A percentile compares a stretch with the other conserved stretches of the same genome.
phyloP scores from a whole-genome alignment of 1,140 invertebrate genomes.

The Drosophila tani region DNA sequence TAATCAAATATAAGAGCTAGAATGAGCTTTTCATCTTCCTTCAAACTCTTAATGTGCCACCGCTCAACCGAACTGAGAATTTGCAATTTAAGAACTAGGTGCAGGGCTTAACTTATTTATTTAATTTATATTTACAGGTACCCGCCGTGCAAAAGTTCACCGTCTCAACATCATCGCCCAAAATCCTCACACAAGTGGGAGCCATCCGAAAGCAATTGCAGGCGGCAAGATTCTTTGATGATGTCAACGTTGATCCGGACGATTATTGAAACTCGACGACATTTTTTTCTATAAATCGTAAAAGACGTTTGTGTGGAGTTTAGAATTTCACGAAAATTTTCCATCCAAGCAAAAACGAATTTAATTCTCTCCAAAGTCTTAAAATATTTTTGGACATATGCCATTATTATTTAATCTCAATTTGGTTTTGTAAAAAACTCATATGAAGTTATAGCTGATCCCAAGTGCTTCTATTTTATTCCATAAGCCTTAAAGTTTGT shows the following conservation, averaged over 20 bases:
- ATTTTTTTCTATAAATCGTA: constrained; percentile 30
- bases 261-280: constrained; percentile 59
- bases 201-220: constrained; percentile 81
- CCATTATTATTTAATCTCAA: constrained; percentile 27
- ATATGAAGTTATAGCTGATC: constrained; percentile 32
- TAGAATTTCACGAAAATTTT: neutral
- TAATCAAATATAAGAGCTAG: too few relatives aligned
- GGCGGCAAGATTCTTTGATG: constrained; percentile 69
- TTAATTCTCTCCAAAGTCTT: constrained; percentile 38
- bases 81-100: too few relatives aligned
- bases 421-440: constrained; percentile 16
- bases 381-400: constrained; percentile 2
- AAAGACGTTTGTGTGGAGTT: constrained; percentile 27
- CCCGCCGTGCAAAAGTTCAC: constrained; percentile 79
- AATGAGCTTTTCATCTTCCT: too few relatives aligned
- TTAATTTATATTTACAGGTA: constrained; percentile 43
- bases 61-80: too few relatives aligned
- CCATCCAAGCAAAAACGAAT: constrained; percentile 30
- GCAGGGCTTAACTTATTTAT: neutral
- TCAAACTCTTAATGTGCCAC: too few relatives aligned
- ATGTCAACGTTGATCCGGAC: constrained; percentile 42
- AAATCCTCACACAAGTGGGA: constrained; percentile 79
- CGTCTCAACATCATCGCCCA: constrained; percentile 67
- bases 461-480: constrained; percentile 64
- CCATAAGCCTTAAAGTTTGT: constrained; percentile 70